A percentile compares a stretch with the other conserved stretches of the same genome.
Evolutionary conservation across 2,797 vertebrate genomes (phyloP).

Genomic region (Babyrousa celebensis): DNA sequence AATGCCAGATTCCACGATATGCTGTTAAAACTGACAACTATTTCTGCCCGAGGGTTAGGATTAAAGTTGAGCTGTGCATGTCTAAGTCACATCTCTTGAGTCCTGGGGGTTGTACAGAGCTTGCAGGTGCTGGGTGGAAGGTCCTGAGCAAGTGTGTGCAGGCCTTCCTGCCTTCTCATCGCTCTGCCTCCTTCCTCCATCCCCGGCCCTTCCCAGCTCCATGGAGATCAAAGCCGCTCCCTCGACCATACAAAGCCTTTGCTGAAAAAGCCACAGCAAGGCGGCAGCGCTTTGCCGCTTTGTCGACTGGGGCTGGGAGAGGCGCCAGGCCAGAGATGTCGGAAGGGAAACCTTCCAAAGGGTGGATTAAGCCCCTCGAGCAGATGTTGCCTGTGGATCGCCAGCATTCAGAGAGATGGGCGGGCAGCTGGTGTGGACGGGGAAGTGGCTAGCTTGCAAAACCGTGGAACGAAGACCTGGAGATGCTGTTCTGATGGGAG

Average conservation of each 20-base stretch:
- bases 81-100: constrained; percentile 15
- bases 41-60: constrained; percentile 69
- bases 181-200: neutral
- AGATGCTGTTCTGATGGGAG: neutral
- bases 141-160: constrained; percentile 32
- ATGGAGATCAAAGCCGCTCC: constrained; percentile 67
- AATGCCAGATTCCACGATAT: neutral
- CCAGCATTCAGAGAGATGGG: constrained; percentile 50
- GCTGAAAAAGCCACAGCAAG: constrained; percentile 72
- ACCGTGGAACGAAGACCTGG: constrained; percentile 1
- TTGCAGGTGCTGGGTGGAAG: neutral
- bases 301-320: constrained; percentile 81
- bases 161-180: constrained; percentile 30
- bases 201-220: neutral
- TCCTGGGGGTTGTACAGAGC: neutral
- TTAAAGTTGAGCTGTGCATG: neutral
- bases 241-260: constrained; percentile 69
- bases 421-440: constrained; percentile 63
- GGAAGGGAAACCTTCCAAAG: constrained; percentile 85
- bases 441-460: constrained; percentile 46
- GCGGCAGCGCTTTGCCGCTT: constrained; percentile 75
- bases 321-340: constrained; percentile 82
- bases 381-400: constrained; percentile 85
- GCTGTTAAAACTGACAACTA: neutral
- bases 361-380: constrained; percentile 80